Conservation (phyloP, 2,113 vertebrate species). For the Lophura nycthemera region DNA sequence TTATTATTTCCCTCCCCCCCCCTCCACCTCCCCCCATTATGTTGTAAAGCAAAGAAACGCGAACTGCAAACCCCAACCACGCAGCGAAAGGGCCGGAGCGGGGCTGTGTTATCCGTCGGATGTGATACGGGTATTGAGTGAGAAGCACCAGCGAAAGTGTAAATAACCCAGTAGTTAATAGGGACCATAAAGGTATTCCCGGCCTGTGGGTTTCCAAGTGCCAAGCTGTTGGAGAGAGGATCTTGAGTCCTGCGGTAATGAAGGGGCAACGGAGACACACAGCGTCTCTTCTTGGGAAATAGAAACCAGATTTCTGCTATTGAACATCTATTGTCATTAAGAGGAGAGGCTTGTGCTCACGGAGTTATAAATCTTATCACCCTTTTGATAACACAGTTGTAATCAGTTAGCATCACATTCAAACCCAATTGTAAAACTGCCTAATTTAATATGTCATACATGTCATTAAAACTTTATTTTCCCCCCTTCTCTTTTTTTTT, state of each 20-base stretch:
- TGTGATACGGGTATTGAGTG: constrained; percentile 58
- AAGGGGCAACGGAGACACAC: constrained; percentile 69
- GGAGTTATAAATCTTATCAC: constrained; percentile 83
- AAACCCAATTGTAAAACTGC: constrained; percentile 79
- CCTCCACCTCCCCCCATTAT: neutral
- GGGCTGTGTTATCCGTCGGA: constrained; percentile 12
- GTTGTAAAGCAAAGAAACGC: constrained; percentile 55
- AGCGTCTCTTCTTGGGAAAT: constrained; percentile 66
- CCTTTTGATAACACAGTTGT: constrained; percentile 82
- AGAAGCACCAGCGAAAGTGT: constrained; percentile 64
- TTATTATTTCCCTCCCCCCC: neutral
- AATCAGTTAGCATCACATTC: constrained; percentile 79
- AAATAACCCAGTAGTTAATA: constrained; percentile 69
- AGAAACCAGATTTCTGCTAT: constrained; percentile 75
- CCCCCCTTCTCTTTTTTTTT: neutral
- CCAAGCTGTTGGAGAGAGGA: constrained; percentile 60
- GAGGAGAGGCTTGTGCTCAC: constrained; percentile 72
- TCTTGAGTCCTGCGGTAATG: constrained; percentile 58
- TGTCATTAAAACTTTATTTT: constrained; percentile 78
- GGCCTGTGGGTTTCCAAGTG: constrained; percentile 68
- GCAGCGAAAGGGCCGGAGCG: neutral
- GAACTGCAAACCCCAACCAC: constrained; percentile 36
- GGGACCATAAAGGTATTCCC: constrained; percentile 71
- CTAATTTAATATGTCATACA: constrained; percentile 78
- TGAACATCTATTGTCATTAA: constrained; percentile 74